Percentiles rank a stretch among this genome's conserved stretches.
phyloP scores from a whole-genome alignment of 37 sponge, comb jelly and placozoan species.

The Tethya wilhelma region DNA sequence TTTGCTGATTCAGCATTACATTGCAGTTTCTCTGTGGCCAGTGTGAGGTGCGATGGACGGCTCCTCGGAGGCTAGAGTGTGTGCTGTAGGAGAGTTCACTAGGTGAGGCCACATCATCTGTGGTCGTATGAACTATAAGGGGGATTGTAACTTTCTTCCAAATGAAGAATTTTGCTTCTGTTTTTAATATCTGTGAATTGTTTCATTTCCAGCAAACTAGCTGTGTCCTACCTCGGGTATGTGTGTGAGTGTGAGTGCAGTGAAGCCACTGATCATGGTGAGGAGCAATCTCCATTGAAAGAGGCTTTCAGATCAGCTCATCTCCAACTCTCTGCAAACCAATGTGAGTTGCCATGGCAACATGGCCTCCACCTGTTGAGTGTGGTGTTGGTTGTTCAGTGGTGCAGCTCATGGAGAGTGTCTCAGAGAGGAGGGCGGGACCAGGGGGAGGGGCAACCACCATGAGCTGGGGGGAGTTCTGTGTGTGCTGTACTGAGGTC shows the following conservation, averaged over 20 bases:
- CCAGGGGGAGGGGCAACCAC: not conserved
- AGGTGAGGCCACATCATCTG: no score
- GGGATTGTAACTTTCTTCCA: not conserved
- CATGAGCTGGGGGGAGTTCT: conserved; percentile 59
- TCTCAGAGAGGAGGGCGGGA: not conserved
- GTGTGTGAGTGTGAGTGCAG: not conserved
- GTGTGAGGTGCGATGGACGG: not conserved
- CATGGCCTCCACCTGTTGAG: not conserved
- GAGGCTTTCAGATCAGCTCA: not conserved
- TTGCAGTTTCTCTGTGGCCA: no score
- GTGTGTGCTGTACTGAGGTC: conserved; percentile 23
- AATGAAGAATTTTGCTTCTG: not conserved
- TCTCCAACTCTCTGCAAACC: conserved; percentile 18
- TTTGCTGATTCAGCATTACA: no score
- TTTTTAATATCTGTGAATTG: not conserved
- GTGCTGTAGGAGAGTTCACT: conserved; percentile 21
- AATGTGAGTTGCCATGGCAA: not conserved
- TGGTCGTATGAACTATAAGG: not conserved
- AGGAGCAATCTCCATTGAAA: not conserved
- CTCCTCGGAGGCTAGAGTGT: conserved; percentile 9
- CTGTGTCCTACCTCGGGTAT: conserved; percentile 15
- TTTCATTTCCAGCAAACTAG: conserved; percentile 18
- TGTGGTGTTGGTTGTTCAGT: not conserved
- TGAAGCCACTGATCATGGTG: no score
- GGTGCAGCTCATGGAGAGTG: not conserved